Conservation (phyloP, 2,113 vertebrate genomes). For the Isurus oxyrinchus region DNA sequence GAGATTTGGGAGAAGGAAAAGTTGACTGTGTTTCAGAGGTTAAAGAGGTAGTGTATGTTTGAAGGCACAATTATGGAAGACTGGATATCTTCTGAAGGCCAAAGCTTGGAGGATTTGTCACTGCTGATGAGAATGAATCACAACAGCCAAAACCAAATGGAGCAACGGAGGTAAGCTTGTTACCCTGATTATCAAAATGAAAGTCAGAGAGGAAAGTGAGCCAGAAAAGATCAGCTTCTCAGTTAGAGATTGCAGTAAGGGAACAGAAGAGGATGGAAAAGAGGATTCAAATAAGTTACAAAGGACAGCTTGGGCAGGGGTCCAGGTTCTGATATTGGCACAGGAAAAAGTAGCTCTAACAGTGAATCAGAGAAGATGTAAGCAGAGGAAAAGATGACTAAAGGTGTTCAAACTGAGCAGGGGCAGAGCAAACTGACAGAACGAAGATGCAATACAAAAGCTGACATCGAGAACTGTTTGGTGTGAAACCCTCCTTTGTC, state of each 20-base stretch:
- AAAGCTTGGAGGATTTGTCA: not conserved
- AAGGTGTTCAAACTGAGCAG: not conserved
- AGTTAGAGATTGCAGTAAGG: no score
- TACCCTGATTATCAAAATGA: no score
- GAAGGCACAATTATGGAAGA: not conserved
- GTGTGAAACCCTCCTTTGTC: not conserved
- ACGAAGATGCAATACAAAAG: not conserved
- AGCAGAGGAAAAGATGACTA: not conserved
- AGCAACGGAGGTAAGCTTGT: no score
- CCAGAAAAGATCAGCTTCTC: no score
- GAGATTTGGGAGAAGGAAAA: not conserved
- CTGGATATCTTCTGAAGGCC: not conserved
- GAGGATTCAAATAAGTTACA: no score
- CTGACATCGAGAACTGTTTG: not conserved
- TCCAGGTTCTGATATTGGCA: no score
- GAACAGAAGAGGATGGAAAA: no score
- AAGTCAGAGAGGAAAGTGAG: no score
- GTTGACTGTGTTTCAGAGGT: not conserved
- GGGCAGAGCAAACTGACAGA: not conserved
- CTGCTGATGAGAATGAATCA: not conserved
- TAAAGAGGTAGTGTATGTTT: not conserved
- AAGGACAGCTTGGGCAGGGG: no score
- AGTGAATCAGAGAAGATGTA: no score
- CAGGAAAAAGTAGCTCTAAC: no score
- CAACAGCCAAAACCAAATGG: not conserved